Base-by-base conservation (phyloP, 2,888 invertebrate genomes). In the Coecobrya sp. region DNA sequence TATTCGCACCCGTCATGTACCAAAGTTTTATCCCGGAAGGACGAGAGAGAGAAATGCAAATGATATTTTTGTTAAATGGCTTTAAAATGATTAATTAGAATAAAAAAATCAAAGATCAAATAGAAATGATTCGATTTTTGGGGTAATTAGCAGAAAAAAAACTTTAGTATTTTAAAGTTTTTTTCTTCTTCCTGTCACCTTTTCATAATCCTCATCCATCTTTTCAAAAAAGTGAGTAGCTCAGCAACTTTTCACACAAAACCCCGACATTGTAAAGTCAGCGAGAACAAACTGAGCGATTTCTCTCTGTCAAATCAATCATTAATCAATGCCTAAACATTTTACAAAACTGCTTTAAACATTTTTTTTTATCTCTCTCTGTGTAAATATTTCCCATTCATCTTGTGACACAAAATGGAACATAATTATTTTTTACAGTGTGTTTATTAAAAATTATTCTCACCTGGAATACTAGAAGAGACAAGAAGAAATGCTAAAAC, bases 401-500 rank as follows among this genome's bases (percentile, higher is more conserved):
- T 65, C 42, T 2, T n/a, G 8, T 19, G 27, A 70, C 13, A 13
- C 25, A 65, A 27, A n/a, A n/a, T n/a, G 22, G 25, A 22, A 65
- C 27, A 27, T 65, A 5, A 8, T 36, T 55, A 16, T 82, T 55
- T 13, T 27, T 16, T 76, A 76, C 19, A 76, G n/a, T n/a, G n/a
- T 42, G 49, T 45, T 76, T 55, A 55, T 8, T 8, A 82, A 30
- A 82, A 10, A 25, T 25, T 11, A 62, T 5, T 45, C 89, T 89
- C 62, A 93, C 93, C 93, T 92, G 94, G 94, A 85, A 86, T 93
- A 30, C 55, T 55, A 81, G 87, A 79, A 59, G 87, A 49, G 0
- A 76, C 62, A 27, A 94, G 19, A 25, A 94, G 27, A 25, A 73
- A 22, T 45, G 87, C 76, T 30, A 92, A 52, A 30, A 65, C 90